Base-by-base conservation (phyloP, 2,113 vertebrate species). In the Laticauda colubrina region DNA sequence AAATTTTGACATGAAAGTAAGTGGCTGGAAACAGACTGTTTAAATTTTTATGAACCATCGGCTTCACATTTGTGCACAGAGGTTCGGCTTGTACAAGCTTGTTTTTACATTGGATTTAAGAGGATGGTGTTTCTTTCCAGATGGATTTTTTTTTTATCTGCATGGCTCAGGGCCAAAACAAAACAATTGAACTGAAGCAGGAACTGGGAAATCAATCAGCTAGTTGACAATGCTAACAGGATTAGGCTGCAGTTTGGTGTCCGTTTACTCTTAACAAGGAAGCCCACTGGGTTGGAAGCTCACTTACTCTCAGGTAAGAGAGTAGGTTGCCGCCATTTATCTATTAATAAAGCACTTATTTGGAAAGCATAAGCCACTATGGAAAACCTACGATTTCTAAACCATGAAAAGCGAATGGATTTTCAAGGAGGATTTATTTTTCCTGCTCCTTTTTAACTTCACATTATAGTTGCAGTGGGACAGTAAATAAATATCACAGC, bases 101-200 rank as follows among this genome's bases (percentile, higher is more conserved):
- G 39, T 18, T 92, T 89, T 85, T 45, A 75, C 89, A 85, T 85
- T 48, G 91, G 87, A 85, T 59, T 89, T 57, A 43, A 92, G 45
- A 48, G 61, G 18, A 20, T 34, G 5, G 64, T 5, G 29, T 69
- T 85, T 59, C 48, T n/a, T 39, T 75, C 23, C 87, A 3, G 10
- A 57, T 51, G 39, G 45, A 34, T 56, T 55, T 45, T 34, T 57
- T 89, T 26, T 75, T 81, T 1, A 81, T 43, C 75, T 18, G 18
- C 75, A 34, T n/a, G 53, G 61, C 90, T 56, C 21, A 11, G 55
- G 43, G 55, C 61, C n/a, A 51, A 55, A 92, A 48, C 24, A 57
- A 57, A 89, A 48, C 43, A 34, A 92, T 51, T 43, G 81, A 92
- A 69, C 34, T 14, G 64, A 85, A 85, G 87, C 20, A 23, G 10